A percentile compares a stretch with the other conserved stretches of the same genome.
These are phyloP conservation scores for Hippoglossus stenolepis DNA, from an alignment of 2,113 vertebrate genomes.

Conservation along the genomic window DNA sequence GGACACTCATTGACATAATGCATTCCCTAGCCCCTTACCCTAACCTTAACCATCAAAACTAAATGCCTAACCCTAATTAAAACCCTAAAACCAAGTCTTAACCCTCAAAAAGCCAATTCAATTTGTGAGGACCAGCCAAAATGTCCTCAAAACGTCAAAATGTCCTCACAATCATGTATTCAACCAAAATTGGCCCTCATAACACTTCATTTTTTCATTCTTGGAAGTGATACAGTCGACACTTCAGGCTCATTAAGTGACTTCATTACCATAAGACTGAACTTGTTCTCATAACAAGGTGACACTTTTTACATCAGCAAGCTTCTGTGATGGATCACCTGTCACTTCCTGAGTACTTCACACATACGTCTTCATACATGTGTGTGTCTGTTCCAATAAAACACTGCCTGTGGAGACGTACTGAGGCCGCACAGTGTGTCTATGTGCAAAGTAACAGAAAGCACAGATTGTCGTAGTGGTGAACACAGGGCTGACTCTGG, in stretches of 20 bases:
- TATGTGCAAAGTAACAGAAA: not conserved
- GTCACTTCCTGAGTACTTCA: slow-evolving; percentile 9
- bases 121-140: no score
- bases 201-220: no score
- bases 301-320: slow-evolving; percentile 40
- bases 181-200: no score
- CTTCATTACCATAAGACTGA: slow-evolving; percentile 50
- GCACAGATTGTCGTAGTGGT: no score
- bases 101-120: no score
- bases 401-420: not conserved
- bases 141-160: no score
- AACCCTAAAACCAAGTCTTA: no score
- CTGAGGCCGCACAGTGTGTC: not conserved
- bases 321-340: slow-evolving; percentile 40
- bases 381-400: slow-evolving; percentile 16
- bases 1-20: no score
- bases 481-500: not conserved
- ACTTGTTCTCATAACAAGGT: slow-evolving; percentile 15
- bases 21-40: no score
- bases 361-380: slow-evolving; percentile 8
- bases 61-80: no score
- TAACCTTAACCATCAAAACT: no score
- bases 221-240: not conserved
- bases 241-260: slow-evolving; percentile 40
- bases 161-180: no score